Evolutionary conservation across 2,113 vertebrate species (phyloP).

Genomic region (Pitta sordida): DNA sequence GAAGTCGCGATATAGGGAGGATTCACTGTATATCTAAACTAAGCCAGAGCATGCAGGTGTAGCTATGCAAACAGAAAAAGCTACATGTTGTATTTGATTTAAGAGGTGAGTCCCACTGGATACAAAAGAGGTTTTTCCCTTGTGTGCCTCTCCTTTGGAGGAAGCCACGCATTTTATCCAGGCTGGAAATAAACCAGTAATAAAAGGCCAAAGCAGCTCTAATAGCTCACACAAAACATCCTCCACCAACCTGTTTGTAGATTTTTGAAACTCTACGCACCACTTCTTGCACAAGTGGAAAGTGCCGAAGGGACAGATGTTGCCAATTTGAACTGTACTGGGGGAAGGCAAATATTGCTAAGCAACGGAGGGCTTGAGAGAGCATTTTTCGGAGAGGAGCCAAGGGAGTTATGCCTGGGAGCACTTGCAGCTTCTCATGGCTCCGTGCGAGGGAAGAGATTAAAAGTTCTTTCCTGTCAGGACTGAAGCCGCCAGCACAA

Average conservation of each 20-base stretch:
- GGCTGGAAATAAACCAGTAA: conserved; percentile 3
- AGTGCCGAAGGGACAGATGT: conserved; percentile 75
- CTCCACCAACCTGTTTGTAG: not conserved
- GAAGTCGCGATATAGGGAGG: no score
- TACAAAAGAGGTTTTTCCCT: not conserved
- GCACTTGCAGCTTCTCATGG: conserved; percentile 63
- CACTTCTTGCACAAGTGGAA: conserved; percentile 43
- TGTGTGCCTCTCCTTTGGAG: not conserved
- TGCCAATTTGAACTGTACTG: conserved; percentile 70
- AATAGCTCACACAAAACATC: fast-evolving
- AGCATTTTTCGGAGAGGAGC: conserved; percentile 76
- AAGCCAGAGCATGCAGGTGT: not conserved
- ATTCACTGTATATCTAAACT: no score
- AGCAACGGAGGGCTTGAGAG: conserved; percentile 77
- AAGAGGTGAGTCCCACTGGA: conserved; percentile 29
- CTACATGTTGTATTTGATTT: conserved; percentile 16
- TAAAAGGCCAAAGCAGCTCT: not conserved
- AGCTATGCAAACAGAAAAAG: not conserved
- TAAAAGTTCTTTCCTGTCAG: conserved; percentile 71
- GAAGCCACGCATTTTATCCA: not conserved
- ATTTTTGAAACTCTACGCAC: not conserved
- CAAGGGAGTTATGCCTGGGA: conserved; percentile 78
- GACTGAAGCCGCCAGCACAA: conserved; percentile 43
- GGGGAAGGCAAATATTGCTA: conserved; percentile 79
- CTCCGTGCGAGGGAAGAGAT: conserved; percentile 66